These are phyloP conservation scores for Parnassius apollo DNA, from an alignment of 2,888 invertebrate genomes.

Conservation along the genomic window DNA sequence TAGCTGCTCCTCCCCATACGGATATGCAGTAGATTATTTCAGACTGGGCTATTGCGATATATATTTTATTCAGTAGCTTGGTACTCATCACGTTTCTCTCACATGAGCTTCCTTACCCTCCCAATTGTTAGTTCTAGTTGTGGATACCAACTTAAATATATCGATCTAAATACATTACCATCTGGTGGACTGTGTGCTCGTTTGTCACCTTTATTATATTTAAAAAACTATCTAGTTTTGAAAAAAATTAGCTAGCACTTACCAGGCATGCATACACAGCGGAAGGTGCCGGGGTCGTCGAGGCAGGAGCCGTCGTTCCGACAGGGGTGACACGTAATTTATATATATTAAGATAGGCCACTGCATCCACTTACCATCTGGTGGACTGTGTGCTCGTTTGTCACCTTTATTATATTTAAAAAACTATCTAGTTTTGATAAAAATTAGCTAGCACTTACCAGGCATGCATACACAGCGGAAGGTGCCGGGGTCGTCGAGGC, in stretches of 20 bases:
- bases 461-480: conserved; percentile 99
- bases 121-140: no score
- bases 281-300: conserved; percentile 96
- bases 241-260: conserved; percentile 49
- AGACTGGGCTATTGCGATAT: no score
- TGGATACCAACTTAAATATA: no score
- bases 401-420: not conserved
- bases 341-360: not conserved
- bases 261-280: conserved; percentile 99
- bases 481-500: conserved; percentile 96
- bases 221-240: not conserved
- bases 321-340: conserved; percentile 86
- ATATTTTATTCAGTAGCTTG: no score
- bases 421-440: not conserved
- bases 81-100: no score
- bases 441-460: conserved; percentile 81
- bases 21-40: no score
- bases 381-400: no score
- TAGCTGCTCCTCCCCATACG: no score
- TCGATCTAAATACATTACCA: no score
- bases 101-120: no score
- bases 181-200: no score
- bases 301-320: conserved; percentile 97
- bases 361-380: not conserved
- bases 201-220: not conserved